These are phyloP conservation scores for Eremobia ochroleuca DNA, from an alignment of 2,888 invertebrate genomes.

Conservation along the genomic window DNA sequence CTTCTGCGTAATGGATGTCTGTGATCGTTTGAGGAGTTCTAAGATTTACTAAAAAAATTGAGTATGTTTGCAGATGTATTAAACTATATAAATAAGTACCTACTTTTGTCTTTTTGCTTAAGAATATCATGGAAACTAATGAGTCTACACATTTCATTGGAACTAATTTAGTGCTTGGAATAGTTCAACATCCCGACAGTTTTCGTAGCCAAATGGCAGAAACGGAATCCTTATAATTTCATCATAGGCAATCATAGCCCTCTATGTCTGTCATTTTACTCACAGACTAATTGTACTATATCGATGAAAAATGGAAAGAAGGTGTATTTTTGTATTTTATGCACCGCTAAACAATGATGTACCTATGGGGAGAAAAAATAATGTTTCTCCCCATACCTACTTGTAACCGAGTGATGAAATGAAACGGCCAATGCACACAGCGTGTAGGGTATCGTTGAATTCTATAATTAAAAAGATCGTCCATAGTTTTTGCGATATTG, in stretches of 20 bases:
- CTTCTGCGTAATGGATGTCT: constrained; percentile 24
- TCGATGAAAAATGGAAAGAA: neutral
- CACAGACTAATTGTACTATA: neutral
- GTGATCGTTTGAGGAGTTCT: constrained; percentile 14
- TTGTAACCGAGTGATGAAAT: neutral
- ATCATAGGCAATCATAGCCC: too few species aligned
- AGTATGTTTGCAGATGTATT: constrained; percentile 27
- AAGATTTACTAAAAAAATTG: constrained; percentile 14
- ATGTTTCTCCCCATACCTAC: neutral
- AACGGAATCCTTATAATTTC: neutral
- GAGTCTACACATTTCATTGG: neutral
- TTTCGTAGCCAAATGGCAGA: neutral
- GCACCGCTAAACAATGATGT: neutral
- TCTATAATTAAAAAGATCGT: neutral
- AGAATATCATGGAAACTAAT: neutral
- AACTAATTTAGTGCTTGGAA: neutral
- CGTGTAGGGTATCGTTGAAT: neutral
- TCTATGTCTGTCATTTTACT: neutral
- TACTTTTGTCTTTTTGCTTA: constrained; percentile 10
- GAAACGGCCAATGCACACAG: neutral
- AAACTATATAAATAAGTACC: constrained; percentile 4
- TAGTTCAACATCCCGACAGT: neutral
- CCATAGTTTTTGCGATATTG: neutral
- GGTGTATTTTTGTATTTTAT: too few species aligned
- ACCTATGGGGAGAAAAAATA: too few species aligned